Conservation (phyloP, 64 coral and sea anemone species). For the Montipora foliosa region DNA sequence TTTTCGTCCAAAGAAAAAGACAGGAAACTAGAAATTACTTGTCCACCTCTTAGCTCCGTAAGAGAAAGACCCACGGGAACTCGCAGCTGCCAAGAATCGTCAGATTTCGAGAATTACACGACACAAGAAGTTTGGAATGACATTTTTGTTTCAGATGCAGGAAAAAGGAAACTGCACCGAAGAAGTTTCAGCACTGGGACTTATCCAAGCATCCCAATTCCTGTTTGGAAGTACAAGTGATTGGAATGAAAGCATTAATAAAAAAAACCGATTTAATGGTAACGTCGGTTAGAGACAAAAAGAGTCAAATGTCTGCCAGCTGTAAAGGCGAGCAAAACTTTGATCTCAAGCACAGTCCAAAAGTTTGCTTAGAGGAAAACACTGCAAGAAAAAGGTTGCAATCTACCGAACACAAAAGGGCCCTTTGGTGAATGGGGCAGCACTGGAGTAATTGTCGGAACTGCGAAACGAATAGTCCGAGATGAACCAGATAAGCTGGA, state of each 20-base stretch:
- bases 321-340: background rate
- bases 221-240: background rate
- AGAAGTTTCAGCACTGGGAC: conserved; percentile 21
- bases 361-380: background rate
- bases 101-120: background rate
- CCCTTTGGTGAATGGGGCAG: background rate
- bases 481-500: background rate
- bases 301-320: no score
- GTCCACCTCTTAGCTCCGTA: background rate
- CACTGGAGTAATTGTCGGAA: background rate
- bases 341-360: background rate
- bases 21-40: background rate
- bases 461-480: background rate
- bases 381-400: background rate
- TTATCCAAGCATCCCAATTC: background rate
- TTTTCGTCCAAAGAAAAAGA: background rate
- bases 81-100: no score
- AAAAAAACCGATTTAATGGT: background rate
- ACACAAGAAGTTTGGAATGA: background rate
- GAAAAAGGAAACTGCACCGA: background rate
- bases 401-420: background rate
- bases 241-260: background rate
- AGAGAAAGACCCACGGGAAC: background rate
- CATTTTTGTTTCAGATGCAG: background rate
- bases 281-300: background rate